Evolutionary conservation across 64 coral and sea anemone species (phyloP).

Genomic region (Exaiptasia diaphana): DNA sequence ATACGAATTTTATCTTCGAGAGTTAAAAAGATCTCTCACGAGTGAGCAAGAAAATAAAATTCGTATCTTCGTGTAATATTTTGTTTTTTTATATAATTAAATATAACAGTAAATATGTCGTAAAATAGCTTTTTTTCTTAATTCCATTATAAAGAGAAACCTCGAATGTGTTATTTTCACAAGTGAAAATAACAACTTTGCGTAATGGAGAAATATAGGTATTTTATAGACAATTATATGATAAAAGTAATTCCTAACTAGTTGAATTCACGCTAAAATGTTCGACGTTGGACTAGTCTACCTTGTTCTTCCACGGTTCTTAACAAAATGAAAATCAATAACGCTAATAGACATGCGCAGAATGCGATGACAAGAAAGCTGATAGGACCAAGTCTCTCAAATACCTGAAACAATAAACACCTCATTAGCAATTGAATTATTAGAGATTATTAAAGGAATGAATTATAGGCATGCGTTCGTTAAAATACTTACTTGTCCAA

Average conservation of each 20-base stretch:
- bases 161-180: too few species aligned
- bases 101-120: neutral
- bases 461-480: too few species aligned
- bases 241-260: too few species aligned
- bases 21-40: too few species aligned
- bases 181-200: too few species aligned
- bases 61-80: too few species aligned
- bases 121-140: neutral
- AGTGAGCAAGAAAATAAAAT: too few species aligned
- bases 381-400: conserved; percentile 82
- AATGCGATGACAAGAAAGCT: conserved; percentile 92
- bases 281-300: neutral
- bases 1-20: too few species aligned
- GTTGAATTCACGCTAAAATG: too few species aligned
- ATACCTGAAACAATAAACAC: conserved; percentile 43
- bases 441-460: neutral
- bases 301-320: conserved; percentile 71
- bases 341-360: conserved; percentile 79
- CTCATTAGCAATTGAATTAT: neutral
- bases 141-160: neutral
- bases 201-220: too few species aligned
- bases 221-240: too few species aligned
- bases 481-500: conserved; percentile 84
- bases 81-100: too few species aligned
- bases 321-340: conserved; percentile 71